phyloP scores from a whole-genome alignment of 1,140 invertebrate genomes.

The Hirudo medicinalis region DNA sequence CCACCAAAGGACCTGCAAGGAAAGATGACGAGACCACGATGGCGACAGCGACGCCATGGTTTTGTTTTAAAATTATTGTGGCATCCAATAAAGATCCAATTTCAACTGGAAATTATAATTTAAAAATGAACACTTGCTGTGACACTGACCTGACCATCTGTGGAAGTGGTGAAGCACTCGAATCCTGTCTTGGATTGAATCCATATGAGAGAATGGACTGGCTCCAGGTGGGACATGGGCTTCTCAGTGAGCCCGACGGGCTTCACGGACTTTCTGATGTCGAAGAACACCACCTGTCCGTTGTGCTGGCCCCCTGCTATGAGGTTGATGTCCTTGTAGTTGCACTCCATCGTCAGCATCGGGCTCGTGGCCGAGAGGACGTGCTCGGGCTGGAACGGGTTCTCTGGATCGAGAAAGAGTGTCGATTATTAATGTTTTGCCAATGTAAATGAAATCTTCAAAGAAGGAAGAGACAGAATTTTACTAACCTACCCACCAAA shows the following conservation, averaged over 20 bases:
- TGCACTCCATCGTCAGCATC: slow-evolving; percentile 71
- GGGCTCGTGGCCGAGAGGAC: slow-evolving; percentile 55
- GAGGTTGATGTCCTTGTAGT: slow-evolving; percentile 74
- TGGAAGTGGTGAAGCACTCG: slow-evolving; percentile 69
- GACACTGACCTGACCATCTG: slow-evolving; percentile 63
- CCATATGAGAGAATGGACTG: slow-evolving; percentile 41
- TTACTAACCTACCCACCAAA: slow-evolving; percentile 71
- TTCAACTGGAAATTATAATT: not conserved
- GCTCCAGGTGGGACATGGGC: slow-evolving; percentile 40
- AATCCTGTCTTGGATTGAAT: slow-evolving; percentile 41
- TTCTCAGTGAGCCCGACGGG: slow-evolving; percentile 40
- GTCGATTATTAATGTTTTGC: too few species aligned
- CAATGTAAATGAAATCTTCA: too few species aligned
- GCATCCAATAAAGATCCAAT: too few species aligned
- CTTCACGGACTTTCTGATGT: slow-evolving; percentile 39
- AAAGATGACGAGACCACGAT: not conserved
- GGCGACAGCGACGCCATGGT: not conserved
- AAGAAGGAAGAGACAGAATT: not conserved
- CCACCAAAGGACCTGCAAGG: slow-evolving; percentile 53
- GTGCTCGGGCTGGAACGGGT: slow-evolving; percentile 71
- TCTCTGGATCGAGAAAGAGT: slow-evolving; percentile 51
- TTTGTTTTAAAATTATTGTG: too few species aligned
- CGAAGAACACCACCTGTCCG: slow-evolving; percentile 54
- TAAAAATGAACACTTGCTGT: too few species aligned
- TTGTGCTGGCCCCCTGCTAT: slow-evolving; percentile 73